Evolutionary conservation across 2,113 vertebrate genomes (phyloP).

Genomic region (Proteles cristata): DNA sequence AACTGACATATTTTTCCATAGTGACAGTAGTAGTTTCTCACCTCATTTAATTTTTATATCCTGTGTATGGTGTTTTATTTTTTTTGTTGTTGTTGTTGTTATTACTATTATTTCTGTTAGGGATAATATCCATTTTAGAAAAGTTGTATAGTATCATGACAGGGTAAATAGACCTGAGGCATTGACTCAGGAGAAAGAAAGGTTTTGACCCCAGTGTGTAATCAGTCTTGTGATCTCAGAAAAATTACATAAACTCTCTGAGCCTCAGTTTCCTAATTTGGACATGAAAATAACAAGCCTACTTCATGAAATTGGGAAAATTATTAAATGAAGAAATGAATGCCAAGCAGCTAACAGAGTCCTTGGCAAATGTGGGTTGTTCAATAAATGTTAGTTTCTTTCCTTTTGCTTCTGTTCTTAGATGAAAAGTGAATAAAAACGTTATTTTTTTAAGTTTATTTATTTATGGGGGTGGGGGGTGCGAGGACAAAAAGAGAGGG

Average conservation of each 20-base stretch:
- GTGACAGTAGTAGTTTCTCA: not conserved
- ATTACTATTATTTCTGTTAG: not conserved
- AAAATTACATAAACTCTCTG: not conserved
- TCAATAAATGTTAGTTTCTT: not conserved
- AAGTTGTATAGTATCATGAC: not conserved
- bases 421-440: slow-evolving; percentile 38
- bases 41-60: not conserved
- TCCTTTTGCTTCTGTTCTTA: slow-evolving; percentile 34
- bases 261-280: not conserved
- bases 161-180: not conserved
- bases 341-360: not conserved
- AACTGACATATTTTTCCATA: not conserved
- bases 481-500: not conserved
- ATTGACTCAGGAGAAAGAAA: not conserved
- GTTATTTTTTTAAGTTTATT: not conserved
- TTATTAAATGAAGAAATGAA: slow-evolving; percentile 9
- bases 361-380: not conserved
- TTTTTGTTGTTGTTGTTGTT: not conserved
- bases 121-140: not conserved
- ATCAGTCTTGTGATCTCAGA: not conserved
- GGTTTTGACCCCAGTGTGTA: not conserved
- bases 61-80: not conserved
- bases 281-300: not conserved
- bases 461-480: not conserved
- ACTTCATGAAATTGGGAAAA: slow-evolving; percentile 1